Base-by-base conservation (phyloP, 2,113 vertebrate genomes). In the Thermophis baileyi region DNA sequence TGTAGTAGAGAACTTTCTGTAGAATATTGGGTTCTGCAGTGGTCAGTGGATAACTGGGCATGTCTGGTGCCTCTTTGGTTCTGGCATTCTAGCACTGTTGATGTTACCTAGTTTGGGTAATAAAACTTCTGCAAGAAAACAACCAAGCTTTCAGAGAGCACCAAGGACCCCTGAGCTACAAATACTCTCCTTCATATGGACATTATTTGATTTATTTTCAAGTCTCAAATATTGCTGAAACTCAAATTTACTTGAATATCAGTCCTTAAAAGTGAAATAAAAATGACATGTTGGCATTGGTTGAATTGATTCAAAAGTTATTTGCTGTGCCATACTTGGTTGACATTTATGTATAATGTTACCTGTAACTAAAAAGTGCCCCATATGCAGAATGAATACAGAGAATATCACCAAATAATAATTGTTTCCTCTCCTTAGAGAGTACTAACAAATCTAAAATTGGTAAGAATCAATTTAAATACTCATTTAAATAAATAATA, bases 301-400 rank as follows among this genome's bases (percentile, higher is more conserved):
- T 95, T 95, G 92, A 55, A 93, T 94, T 96, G 93, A 92, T 95
- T 95, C 27, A 90, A 91, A 93, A 92, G 74, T 93, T 1, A 44
- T 14, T 27, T 54, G 87, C 50, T 25, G 44, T 1, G n/a, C n/a
- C n/a, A 6, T 87, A 30, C 4, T 40, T 74, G 16, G n/a, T 35
- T 93, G 95, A 93, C 53, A 90, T 95, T 94, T 95, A 95, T 86
- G 85, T 94, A 54, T 93, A 95, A 1, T 49, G 12, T 95, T 96
- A 94, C 96, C 96, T 96, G 96, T 97, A 95, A 96, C 92, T 88
- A 93, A 94, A 91, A 93, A 91, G 85, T 91, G 94, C 88, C 95
- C 94, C 95, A 96, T 90, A 96, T 94, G 94, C 57, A 35, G 87
- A 89, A 94, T 96, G 44, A 49, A 49, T 69, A 22, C 3, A 49